Evolutionary conservation across 2,888 invertebrate species (phyloP).

Genomic region (Trachelus iudaicus): DNA sequence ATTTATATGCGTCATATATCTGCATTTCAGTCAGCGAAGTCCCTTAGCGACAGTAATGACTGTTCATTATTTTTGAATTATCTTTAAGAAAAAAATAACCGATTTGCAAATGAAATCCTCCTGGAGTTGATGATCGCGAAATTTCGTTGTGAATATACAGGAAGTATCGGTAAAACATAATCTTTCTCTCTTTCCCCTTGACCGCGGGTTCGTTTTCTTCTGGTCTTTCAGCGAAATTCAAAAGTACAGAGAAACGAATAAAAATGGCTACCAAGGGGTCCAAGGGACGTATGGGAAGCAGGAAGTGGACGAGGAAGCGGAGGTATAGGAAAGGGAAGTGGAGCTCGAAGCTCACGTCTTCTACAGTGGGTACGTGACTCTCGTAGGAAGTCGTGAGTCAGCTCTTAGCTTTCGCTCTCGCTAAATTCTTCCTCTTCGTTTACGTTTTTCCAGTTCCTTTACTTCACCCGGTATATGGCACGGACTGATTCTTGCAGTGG

Average conservation of each 20-base stretch:
- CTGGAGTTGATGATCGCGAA: neutral
- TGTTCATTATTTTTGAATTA: neutral
- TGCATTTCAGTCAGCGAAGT: neutral
- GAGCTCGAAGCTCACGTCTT: neutral
- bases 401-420: neutral
- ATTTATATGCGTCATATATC: neutral
- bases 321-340: neutral
- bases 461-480: neutral
- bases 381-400: neutral
- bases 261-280: neutral
- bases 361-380: neutral
- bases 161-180: neutral
- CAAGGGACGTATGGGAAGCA: neutral
- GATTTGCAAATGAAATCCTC: neutral
- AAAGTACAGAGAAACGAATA: neutral
- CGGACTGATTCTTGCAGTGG: neutral
- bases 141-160: neutral
- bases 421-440: neutral
- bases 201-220: neutral
- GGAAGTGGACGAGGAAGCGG: neutral
- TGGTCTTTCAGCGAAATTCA: neutral
- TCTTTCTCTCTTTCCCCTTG: neutral
- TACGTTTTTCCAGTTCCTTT: neutral
- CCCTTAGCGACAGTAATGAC: neutral
- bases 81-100: neutral